phyloP scores from a whole-genome alignment of 2,797 vertebrate species.

The Otus scops region DNA sequence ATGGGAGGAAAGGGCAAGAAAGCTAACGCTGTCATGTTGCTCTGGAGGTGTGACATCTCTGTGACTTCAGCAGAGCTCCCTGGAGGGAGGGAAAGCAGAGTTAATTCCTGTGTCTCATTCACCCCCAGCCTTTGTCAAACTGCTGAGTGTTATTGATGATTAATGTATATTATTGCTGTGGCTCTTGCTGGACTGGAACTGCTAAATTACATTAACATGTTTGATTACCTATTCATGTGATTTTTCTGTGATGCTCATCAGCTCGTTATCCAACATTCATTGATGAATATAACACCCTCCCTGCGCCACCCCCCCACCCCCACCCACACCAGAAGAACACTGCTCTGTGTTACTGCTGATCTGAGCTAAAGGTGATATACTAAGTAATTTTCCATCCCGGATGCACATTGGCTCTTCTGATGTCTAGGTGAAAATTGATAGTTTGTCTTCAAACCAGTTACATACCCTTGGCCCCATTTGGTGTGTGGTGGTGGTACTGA shows the following conservation, averaged over 20 bases:
- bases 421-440: background rate
- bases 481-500: background rate
- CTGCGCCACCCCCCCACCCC: background rate
- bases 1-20: background rate
- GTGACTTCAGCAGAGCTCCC: background rate
- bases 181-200: constrained; percentile 25
- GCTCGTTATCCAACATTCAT: background rate
- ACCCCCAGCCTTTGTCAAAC: background rate
- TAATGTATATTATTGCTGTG: background rate
- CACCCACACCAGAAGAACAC: background rate
- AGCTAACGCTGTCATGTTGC: background rate
- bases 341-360: background rate
- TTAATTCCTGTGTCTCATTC: background rate
- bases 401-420: background rate
- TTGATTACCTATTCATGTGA: constrained; percentile 42
- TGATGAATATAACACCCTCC: background rate
- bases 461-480: fast-evolving
- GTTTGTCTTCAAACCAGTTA: background rate
- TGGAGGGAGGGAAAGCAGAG: background rate
- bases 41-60: background rate
- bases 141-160: background rate
- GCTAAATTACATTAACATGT: constrained; percentile 27
- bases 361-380: background rate
- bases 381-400: background rate
- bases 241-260: constrained; percentile 5